These are phyloP conservation scores for Drosophila ficusphila DNA, from an alignment of 1,140 invertebrate species.

Conservation along the genomic window DNA sequence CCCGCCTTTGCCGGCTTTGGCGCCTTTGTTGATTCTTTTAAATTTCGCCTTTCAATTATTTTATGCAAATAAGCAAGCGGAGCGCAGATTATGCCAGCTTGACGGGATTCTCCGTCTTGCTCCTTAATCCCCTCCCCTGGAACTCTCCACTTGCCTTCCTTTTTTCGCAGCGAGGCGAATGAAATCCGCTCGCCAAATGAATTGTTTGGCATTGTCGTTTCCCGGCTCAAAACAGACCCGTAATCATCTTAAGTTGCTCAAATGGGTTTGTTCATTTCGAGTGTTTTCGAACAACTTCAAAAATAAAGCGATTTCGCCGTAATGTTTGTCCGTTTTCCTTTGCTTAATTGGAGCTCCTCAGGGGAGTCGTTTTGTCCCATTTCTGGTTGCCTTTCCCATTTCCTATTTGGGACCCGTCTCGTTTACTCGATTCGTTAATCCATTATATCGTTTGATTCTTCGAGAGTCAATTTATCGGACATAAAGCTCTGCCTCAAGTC, in stretches of 20 bases:
- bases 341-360: conserved; percentile 50
- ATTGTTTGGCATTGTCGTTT: conserved; percentile 70
- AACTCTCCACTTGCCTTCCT: conserved; percentile 11
- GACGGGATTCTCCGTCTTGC: conserved; percentile 53
- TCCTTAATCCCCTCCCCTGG: not conserved
- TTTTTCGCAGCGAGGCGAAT: conserved; percentile 29
- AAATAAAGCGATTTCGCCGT: conserved; percentile 44
- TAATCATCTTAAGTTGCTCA: conserved; percentile 81
- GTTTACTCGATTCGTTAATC: conserved; percentile 17
- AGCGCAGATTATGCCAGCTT: conserved; percentile 81
- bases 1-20: conserved; percentile 23
- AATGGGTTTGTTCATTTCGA: conserved; percentile 73
- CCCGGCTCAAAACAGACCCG: conserved; percentile 24
- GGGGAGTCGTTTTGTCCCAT: conserved; percentile 21
- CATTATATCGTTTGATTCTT: conserved; percentile 22
- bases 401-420: not conserved
- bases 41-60: conserved; percentile 83
- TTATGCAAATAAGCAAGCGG: conserved; percentile 80
- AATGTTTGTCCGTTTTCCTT: conserved; percentile 35
- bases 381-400: conserved; percentile 2
- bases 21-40: conserved; percentile 80
- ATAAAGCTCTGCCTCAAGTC: too few relatives aligned
- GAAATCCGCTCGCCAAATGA: conserved; percentile 73
- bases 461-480: not conserved
- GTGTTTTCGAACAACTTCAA: conserved; percentile 51